phyloP scores from a whole-genome alignment of 2,113 vertebrate genomes.

The Trematocara marginatum region DNA sequence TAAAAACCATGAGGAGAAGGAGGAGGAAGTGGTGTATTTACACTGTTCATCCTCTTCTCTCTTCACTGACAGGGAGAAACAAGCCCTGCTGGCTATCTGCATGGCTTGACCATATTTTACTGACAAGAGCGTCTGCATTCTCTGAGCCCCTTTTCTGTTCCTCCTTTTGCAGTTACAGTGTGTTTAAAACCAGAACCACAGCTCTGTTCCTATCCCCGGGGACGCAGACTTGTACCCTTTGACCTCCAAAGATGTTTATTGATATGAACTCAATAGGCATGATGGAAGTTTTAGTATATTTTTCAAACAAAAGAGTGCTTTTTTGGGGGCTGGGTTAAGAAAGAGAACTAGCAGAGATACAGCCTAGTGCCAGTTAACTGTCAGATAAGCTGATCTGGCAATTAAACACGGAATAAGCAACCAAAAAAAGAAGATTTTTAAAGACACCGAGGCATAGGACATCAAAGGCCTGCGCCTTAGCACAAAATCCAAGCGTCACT shows the following conservation, averaged over 20 bases:
- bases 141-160: conserved; percentile 28
- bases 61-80: conserved; percentile 60
- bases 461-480: conserved; percentile 3
- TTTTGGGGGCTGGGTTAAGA: neutral
- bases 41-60: conserved; percentile 47
- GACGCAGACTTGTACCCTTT: conserved; percentile 8
- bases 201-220: conserved; percentile 29
- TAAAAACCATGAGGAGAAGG: conserved; percentile 54
- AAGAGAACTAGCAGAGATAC: neutral
- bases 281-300: neutral
- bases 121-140: conserved; percentile 35
- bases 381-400: neutral
- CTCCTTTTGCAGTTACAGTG: conserved; percentile 30
- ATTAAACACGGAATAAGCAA: neutral
- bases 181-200: conserved; percentile 47
- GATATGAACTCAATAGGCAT: neutral
- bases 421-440: neutral
- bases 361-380: neutral
- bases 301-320: neutral
- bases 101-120: conserved; percentile 33
- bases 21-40: conserved; percentile 66
- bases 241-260: conserved; percentile 23
- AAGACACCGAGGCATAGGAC: neutral
- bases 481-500: neutral
- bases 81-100: conserved; percentile 55